phyloP scores from a whole-genome alignment of 1,140 invertebrate genomes.

The Papilio polytes region DNA sequence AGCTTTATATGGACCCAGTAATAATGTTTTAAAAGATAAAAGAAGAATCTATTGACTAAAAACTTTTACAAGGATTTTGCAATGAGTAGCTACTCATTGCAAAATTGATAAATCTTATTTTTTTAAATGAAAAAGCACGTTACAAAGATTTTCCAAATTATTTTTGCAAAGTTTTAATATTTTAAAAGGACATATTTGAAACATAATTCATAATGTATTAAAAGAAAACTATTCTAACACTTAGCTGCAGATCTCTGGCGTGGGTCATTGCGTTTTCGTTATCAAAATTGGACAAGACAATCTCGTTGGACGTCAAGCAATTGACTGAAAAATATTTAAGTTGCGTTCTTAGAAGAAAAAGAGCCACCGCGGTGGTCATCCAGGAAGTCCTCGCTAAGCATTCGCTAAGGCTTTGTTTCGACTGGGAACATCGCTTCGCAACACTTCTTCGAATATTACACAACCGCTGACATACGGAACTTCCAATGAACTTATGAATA shows the following conservation, averaged over 20 bases:
- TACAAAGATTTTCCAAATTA: too few relatives aligned
- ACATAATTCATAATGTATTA: not conserved
- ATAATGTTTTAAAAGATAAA: too few relatives aligned
- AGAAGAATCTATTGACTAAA: too few relatives aligned
- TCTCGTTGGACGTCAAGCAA: conserved; percentile 52
- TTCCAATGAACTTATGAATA: conserved; percentile 19
- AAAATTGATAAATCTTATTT: too few relatives aligned
- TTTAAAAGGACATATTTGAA: not conserved
- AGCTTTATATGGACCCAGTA: too few relatives aligned
- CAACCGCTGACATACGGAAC: conserved; percentile 41
- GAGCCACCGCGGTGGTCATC: conserved; percentile 50
- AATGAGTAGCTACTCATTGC: too few relatives aligned
- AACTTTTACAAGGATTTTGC: too few relatives aligned
- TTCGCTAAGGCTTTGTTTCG: conserved; percentile 58
- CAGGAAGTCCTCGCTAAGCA: conserved; percentile 71
- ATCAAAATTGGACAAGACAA: conserved; percentile 50
- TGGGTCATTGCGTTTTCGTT: conserved; percentile 25
- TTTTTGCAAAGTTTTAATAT: too few relatives aligned
- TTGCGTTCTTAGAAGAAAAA: conserved; percentile 50
- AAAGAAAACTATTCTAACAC: not conserved
- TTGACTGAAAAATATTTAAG: conserved; percentile 54
- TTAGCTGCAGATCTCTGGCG: conserved; percentile 43
- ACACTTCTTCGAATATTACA: conserved; percentile 59
- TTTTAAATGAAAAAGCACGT: too few relatives aligned
- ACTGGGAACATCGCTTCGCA: conserved; percentile 48